A percentile compares a stretch with the other conserved stretches of the same genome.
These are phyloP conservation scores for Busseola fusca DNA, from an alignment of 2,888 invertebrate genomes.

Conservation along the genomic window DNA sequence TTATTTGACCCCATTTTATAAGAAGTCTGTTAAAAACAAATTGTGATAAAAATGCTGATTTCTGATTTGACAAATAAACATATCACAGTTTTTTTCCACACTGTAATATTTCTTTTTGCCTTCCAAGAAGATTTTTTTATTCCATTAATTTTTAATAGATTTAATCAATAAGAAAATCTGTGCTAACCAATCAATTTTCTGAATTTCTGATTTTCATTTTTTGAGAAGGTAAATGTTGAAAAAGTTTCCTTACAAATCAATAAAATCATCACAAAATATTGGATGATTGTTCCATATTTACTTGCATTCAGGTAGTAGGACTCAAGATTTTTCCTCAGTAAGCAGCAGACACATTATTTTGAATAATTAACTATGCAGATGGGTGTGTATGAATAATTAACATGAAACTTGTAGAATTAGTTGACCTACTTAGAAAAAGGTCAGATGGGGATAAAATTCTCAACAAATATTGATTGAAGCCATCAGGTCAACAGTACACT, in stretches of 20 bases:
- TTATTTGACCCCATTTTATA: not conserved
- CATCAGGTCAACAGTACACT: not conserved
- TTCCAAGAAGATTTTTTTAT: not conserved
- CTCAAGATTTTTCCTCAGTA: not conserved
- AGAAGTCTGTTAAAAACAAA: no score
- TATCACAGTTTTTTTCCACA: not conserved
- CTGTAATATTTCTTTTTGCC: not conserved
- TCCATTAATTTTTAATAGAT: not conserved
- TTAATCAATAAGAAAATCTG: not conserved
- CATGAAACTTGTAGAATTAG: conserved; percentile 24
- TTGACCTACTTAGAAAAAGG: conserved; percentile 51
- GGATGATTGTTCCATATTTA: not conserved
- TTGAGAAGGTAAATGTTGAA: no score
- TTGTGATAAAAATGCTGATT: not conserved
- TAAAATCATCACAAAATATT: not conserved
- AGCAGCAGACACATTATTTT: conserved; percentile 10
- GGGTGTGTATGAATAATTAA: conserved; percentile 32
- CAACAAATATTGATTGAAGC: conserved; percentile 23
- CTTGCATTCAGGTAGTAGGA: not conserved
- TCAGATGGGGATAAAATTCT: conserved; percentile 34
- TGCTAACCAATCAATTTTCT: not conserved
- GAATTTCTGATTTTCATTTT: no score
- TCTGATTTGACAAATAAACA: not conserved
- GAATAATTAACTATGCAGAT: conserved; percentile 44
- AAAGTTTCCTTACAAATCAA: not conserved